Evolutionary conservation across 2,113 vertebrate species (phyloP).

Genomic region (Chitala chitala): DNA sequence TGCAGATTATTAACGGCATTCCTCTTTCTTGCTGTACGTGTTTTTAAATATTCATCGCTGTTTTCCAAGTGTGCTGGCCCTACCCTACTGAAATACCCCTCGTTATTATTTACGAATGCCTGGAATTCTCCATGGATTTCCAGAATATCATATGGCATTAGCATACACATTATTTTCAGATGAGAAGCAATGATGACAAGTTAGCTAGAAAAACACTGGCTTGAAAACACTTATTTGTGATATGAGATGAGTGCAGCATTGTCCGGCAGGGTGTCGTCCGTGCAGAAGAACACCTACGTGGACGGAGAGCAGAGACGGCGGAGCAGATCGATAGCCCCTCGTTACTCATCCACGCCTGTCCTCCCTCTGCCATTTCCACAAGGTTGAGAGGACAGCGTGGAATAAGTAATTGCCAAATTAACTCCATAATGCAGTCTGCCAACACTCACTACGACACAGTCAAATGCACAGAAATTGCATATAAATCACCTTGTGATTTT

Average conservation of each 20-base stretch:
- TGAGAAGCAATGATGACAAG: slow-evolving; percentile 27
- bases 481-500: background rate
- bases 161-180: no score
- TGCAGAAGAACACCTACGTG: background rate
- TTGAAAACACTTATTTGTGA: background rate
- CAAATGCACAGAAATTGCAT: background rate
- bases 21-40: no score
- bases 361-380: slow-evolving; percentile 14
- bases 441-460: background rate
- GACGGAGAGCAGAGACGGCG: slow-evolving; percentile 18
- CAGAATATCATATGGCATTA: no score
- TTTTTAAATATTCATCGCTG: no score
- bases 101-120: no score
- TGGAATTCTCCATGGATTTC: no score
- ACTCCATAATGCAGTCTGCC: slow-evolving; percentile 23
- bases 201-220: background rate
- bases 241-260: background rate
- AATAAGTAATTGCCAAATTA: slow-evolving; percentile 22
- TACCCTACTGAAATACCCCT: no score
- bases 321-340: slow-evolving; percentile 23
- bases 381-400: background rate
- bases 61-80: no score
- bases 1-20: no score
- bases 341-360: slow-evolving; percentile 23
- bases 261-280: background rate